Base-by-base conservation (phyloP, 2,113 vertebrate species). In the Clarias batrachus region DNA sequence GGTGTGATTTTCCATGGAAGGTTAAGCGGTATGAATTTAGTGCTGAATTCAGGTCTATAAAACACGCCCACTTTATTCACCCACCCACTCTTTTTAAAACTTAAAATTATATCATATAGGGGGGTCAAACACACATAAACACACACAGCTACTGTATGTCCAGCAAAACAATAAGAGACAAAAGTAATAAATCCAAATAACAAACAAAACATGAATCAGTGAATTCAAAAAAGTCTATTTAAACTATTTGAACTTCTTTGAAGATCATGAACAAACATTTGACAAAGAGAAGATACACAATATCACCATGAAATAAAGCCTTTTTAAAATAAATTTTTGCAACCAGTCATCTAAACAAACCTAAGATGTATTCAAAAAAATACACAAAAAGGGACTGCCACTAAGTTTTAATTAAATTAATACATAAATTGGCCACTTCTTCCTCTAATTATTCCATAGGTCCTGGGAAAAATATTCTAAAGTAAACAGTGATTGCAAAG, bases 1-100 rank as follows among this genome's bases (percentile, higher is more conserved):
- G 80, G 70, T 48, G 85, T 82, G 86, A 88, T 88, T 90, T 85
- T 76, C 89, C 89, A 90, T 37, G 76, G 89, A 88, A 83, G 77
- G 76, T 89, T 86, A 87, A 74, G 65, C 86, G 80, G 86, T 25
- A 9, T 63, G 68, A 88, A 76, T 77, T 88, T 85, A 74, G 65
- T 54, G 37, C 57, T 81, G 76, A 77, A 56, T 87, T 84, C 80
- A 19, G 63, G 73, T 88, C 57, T 88, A 80, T 54, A 68, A 84
- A 23, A 9, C 68, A 60, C 52, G 0, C 81, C 82, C 82, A 66
- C 59, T 87, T 76, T 68, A 83, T 83, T 80, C 11, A 59, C 27
- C 56, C 77, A 30, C 56, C 59, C 54, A 33, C 30, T 2, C 27
- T 80, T 16, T 60, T 80, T 27, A 77, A 78, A 33, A 57, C 16